These are phyloP conservation scores for Lasioglossum villosulum DNA, from an alignment of 2,888 invertebrate species.

Conservation along the genomic window DNA sequence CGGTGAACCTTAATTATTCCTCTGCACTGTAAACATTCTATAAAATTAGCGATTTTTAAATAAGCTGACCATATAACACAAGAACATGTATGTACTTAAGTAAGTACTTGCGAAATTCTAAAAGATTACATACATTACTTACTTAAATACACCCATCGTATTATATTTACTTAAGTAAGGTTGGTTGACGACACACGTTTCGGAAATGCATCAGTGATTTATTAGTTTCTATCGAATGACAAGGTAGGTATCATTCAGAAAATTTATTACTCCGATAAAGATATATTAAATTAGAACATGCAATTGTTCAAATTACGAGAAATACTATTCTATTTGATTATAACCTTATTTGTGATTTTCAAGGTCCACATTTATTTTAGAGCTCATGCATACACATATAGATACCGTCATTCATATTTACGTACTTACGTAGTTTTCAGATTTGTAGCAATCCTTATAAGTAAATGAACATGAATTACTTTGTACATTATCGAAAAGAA, in stretches of 20 bases:
- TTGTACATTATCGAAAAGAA: background rate
- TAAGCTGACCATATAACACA: background rate
- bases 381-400: background rate
- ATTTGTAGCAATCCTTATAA: slow-evolving; percentile 23
- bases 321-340: background rate
- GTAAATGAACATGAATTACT: background rate
- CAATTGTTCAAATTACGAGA: background rate
- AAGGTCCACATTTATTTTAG: slow-evolving; percentile 54
- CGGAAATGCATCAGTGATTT: background rate
- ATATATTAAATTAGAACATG: background rate
- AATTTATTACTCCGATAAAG: background rate
- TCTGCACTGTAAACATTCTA: background rate
- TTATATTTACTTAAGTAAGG: too few relatives aligned
- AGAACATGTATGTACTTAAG: background rate
- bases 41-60: background rate
- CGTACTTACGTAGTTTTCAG: background rate
- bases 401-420: background rate
- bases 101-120: background rate
- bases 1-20: background rate
- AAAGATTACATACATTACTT: slow-evolving; percentile 24
- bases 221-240: background rate
- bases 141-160: background rate
- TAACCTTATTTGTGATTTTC: slow-evolving; percentile 44
- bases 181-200: background rate
- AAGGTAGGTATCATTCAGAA: background rate